These are phyloP conservation scores for Vulpes vulpes DNA, from an alignment of 2,113 vertebrate species.

Conservation along the genomic window DNA sequence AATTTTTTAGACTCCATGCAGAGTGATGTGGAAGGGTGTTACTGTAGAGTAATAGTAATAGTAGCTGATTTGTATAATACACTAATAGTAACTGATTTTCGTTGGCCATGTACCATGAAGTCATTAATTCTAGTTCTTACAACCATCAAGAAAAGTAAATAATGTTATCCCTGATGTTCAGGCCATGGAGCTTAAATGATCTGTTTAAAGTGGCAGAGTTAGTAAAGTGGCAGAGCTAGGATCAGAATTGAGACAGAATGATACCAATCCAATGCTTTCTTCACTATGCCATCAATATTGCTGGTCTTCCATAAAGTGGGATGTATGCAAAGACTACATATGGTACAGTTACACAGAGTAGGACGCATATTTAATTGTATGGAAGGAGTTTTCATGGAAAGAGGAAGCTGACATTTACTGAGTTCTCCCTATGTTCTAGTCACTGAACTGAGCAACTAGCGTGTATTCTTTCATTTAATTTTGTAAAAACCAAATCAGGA, in stretches of 20 bases:
- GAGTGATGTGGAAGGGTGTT: neutral
- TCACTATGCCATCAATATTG: neutral
- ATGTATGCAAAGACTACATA: neutral
- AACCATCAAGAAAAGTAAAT: neutral
- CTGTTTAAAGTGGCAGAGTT: neutral
- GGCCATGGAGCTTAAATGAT: neutral
- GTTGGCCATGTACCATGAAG: neutral
- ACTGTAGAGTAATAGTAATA: neutral
- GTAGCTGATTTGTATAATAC: neutral
- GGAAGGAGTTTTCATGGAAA: neutral
- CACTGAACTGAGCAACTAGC: neutral
- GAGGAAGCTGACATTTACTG: neutral
- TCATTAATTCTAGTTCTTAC: neutral
- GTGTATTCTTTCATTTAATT: neutral
- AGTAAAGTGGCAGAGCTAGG: neutral
- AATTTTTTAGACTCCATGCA: neutral
- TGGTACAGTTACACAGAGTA: neutral
- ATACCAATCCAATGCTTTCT: neutral
- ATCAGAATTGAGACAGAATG: neutral
- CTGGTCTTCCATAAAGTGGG: neutral
- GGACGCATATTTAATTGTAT: neutral
- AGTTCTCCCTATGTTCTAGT: neutral
- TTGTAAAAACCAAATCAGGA: slow-evolving; percentile 1
- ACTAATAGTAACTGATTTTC: neutral
- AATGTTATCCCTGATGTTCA: neutral